Base-by-base conservation (phyloP, 2,797 vertebrate genomes). In the Amazona ochrocephala region DNA sequence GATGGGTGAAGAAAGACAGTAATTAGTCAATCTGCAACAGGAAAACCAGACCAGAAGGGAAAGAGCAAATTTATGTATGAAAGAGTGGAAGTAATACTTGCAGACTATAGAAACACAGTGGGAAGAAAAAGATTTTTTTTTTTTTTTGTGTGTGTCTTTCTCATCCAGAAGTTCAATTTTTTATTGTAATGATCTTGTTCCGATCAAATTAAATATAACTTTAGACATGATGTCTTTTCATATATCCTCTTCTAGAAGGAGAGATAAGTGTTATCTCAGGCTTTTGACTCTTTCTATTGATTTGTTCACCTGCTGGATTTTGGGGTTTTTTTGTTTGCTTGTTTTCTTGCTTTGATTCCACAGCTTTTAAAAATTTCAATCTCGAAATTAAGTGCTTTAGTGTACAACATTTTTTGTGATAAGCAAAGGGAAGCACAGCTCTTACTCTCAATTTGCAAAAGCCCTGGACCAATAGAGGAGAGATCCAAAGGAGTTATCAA, bases 1-100 rank as follows among this genome's bases (percentile, higher is more conserved):
- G 62, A 84, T 84, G n/a, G 61, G 17, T 83, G 42, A 72, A 90
- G 29, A 89, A 78, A 84, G n/a, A 45, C 41, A 74, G 26, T 45
- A 84, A 87, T 87, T 29, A 72, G 10, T 32, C 26, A 81, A 29
- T 66, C 17, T 62, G 48, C 19, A 75, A 44, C 13, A 78, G 19
- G 70, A 79, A 78, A 68, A 44, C 19, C 7, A 81, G 39, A 65
- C 6, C 23, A 66, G 48, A 75, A 18, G 11, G 83, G 41, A 86
- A 92, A 93, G 47, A 65, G 8, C 23, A 77, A 68, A 75, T 78
- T 65, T 72, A 9, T 86, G 58, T 62, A 7, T 15, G 67, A 78
- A 87, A 10, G 4, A 4, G 13, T 61, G 5, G 30, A 93, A 88
- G 6, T 18, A 89, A 62, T 20, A 42, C 3, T 75, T 92, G 68